Base-by-base conservation (phyloP, 2,888 invertebrate species). In the Metallyticus violacea region DNA sequence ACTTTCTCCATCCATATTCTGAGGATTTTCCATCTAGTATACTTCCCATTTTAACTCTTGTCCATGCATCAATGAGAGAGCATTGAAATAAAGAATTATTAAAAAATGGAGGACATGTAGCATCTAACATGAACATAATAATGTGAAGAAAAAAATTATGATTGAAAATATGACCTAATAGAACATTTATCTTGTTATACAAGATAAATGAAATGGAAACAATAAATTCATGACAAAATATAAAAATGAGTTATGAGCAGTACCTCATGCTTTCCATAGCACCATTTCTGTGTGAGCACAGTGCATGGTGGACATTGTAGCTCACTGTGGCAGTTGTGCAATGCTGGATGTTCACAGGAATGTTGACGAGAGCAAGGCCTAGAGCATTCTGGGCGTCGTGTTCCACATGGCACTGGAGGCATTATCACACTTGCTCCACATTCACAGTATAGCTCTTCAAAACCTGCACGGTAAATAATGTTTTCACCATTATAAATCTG, bases 331-430 rank as follows among this genome's bases (percentile, higher is more conserved):
- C 99, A 99, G 87, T 94, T 94, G 92, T 98, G 99, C 90, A 95
- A 94, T 4, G 96, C 96, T 87, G 95, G 94, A 93, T 99, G 99
- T 3, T 93, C 93, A 92, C 99, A 99, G 0, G 94, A 89, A 89
- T 98, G 97, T 40, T 91, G 90, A 81, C 97, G 94, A 0, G 94
- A 93, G 91, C 99, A 99, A 0, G 95, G 95, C 26, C 94, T 93
- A 80, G 92, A 92, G 92, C 99, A 99, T 3, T 93, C 92, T 0
- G 99, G 99, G 4, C 96, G 95, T 88, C 95, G 95, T 0, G 97
- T 96, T 26, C 99, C 99, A 91, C 99, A 99, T 0, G 97, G 95
- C 84, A 99, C 95, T 0, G 99, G 99, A 1, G 99, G 99, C 91
- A 96, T 96, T 85, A 97, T 92, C 40, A 98, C 97, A 89, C 96